Evolutionary conservation across 1,140 invertebrate species (phyloP), one percentile per base, ranked within the genome.

Genomic region (Cherax destructor): DNA sequence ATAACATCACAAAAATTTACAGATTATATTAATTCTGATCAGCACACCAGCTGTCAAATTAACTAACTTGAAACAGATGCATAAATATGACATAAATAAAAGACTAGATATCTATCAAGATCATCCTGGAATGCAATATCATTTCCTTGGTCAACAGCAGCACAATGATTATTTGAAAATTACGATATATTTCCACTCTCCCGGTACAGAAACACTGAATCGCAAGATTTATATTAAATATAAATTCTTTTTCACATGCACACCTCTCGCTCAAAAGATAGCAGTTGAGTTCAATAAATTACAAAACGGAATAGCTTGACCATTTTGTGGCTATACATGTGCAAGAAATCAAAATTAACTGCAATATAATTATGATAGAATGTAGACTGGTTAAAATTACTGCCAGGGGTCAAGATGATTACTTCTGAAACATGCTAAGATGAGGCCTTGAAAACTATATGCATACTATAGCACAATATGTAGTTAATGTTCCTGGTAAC

Each of bases 41-140:
- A 74, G 24, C 69, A 10, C 5, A 74, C 24, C 24, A 74, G 69
- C 30, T 30, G 56, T 83, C 49, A 65, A 83, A 61, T 24, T 83
- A 18, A 61, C 52, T 24, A 80, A 30, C 65, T 74, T 83, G 65
- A 81, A 72, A 61, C n/a, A 83, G 10, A 61, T 78, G 30, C 59
- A 78, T 59, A 59, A 61, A 52, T 86, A 77, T 86, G 30, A 59
- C 85, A 78, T 18, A 72, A 88, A 50, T 72, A 74, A 72, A 88
- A 72, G 79, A 74, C 79, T 88, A 88, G 65, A 88, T 88, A 88
- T 41, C 80, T 83, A 83, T 72, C 41, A 88, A 85, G 83, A 85
- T 85, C 83, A 69, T 85, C 83, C 61, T 85, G 83, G 83, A 85
- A 85, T 85, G 83, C 61, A 72, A 85, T 72, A 50, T 85, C 79